Evolutionary conservation across 2,797 vertebrate species (phyloP).

Genomic region (Enteromius unitaeniatus): DNA sequence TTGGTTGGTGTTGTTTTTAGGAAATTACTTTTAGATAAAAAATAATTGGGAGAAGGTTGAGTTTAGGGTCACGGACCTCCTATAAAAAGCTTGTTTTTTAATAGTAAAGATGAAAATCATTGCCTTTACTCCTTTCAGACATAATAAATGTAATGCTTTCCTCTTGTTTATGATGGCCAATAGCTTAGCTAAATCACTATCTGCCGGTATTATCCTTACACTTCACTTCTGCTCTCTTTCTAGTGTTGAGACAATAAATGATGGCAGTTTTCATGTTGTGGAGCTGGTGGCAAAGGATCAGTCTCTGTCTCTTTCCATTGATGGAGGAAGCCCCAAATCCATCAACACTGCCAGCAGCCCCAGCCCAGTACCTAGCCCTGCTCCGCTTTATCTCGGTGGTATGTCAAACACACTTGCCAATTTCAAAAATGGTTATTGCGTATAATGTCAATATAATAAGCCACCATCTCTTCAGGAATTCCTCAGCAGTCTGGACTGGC

Average conservation of each 20-base stretch:
- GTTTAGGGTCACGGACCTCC: background rate
- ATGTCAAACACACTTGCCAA: conserved; percentile 37
- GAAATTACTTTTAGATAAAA: background rate
- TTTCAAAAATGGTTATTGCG: background rate
- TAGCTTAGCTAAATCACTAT: background rate
- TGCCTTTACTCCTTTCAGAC: background rate
- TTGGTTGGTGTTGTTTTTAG: background rate
- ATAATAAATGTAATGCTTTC: background rate
- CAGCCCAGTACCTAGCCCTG: conserved; percentile 89
- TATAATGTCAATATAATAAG: background rate
- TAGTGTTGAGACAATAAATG: conserved; percentile 97
- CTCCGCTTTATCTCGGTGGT: conserved; percentile 96
- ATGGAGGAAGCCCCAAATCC: conserved; percentile 93
- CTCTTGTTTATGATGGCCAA: conserved; percentile 1
- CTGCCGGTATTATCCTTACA: conserved; percentile 16
- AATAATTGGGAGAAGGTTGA: background rate
- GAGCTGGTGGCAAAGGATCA: conserved; percentile 92
- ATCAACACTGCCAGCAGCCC: conserved; percentile 93
- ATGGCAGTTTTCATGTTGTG: conserved; percentile 95
- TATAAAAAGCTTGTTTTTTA: conserved; percentile 5
- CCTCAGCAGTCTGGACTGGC: conserved; percentile 87
- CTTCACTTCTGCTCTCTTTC: conserved; percentile 37
- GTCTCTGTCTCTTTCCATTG: conserved; percentile 90
- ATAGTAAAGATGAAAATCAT: background rate
- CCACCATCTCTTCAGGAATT: conserved; percentile 81